Percentiles rank a stretch among this genome's conserved stretches.
Conservation (phyloP, 2,888 invertebrate genomes). For the Drosophila barbarae region DNA sequence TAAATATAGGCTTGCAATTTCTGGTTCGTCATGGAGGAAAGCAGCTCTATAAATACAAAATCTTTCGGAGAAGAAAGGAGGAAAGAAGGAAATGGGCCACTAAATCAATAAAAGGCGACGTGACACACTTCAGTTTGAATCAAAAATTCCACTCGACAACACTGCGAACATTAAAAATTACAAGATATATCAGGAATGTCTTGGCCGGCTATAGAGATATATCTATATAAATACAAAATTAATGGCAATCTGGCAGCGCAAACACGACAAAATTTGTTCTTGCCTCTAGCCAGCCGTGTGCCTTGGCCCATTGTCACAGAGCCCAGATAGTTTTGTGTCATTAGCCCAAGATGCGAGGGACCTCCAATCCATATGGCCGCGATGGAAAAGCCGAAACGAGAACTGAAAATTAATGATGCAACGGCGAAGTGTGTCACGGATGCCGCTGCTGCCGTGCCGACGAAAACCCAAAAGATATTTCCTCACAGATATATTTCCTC, state of each 20-base stretch:
- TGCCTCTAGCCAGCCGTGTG: slow-evolving; percentile 35
- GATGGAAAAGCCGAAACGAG: slow-evolving; percentile 47
- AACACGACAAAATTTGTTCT: slow-evolving; percentile 75
- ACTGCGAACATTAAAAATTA: slow-evolving; percentile 73
- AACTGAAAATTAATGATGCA: slow-evolving; percentile 72
- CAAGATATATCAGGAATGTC: slow-evolving; percentile 61
- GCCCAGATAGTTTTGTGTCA: slow-evolving; percentile 53
- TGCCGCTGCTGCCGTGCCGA: slow-evolving; percentile 23
- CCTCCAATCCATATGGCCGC: slow-evolving; percentile 44
- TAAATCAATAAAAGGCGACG: slow-evolving; percentile 70
- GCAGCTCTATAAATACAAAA: slow-evolving; percentile 60
- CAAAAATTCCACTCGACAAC: slow-evolving; percentile 45
- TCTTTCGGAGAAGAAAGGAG: slow-evolving; percentile 24
- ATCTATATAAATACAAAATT: slow-evolving; percentile 55
- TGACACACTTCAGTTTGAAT: slow-evolving; percentile 63
- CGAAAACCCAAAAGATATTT: slow-evolving; percentile 51
- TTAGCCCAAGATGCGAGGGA: slow-evolving; percentile 48
- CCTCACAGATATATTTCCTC: slow-evolving; percentile 33
- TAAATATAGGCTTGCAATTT: slow-evolving; percentile 51
- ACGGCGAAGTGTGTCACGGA: slow-evolving; percentile 74
- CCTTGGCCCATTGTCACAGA: slow-evolving; percentile 55
- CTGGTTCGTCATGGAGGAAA: slow-evolving; percentile 32
- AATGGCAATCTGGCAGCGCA: slow-evolving; percentile 71
- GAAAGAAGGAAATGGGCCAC: slow-evolving; percentile 58
- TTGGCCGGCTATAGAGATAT: slow-evolving; percentile 7